These are phyloP conservation scores for Gymnoscelis rufifasciata DNA, from an alignment of 2,888 invertebrate species.

Conservation along the genomic window DNA sequence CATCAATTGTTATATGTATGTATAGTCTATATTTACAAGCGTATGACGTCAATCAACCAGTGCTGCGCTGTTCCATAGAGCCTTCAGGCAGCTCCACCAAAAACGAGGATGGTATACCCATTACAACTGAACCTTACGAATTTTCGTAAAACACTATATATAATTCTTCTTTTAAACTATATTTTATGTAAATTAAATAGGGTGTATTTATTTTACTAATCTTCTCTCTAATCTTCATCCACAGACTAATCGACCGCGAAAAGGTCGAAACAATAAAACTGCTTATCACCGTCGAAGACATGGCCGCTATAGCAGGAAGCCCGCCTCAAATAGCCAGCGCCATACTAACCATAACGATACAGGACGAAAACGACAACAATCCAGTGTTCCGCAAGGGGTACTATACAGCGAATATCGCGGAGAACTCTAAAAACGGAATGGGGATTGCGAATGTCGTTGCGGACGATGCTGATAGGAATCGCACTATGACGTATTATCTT, in stretches of 20 bases:
- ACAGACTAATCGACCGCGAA: constrained; percentile 88
- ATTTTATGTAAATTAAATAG: too few species aligned
- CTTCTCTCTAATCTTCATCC: too few species aligned
- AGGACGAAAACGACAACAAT: constrained; percentile 94
- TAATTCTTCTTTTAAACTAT: too few species aligned
- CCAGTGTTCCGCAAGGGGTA: constrained; percentile 89
- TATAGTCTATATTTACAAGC: too few species aligned
- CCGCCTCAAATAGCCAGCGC: constrained; percentile 85
- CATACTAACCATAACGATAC: constrained; percentile 85
- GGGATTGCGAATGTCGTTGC: constrained; percentile 88
- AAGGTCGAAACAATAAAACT: constrained; percentile 88
- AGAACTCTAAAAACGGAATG: constrained; percentile 92
- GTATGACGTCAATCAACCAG: too few species aligned
- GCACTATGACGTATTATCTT: constrained; percentile 87
- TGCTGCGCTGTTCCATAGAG: background rate
- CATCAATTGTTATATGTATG: too few species aligned
- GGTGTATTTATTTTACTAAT: too few species aligned
- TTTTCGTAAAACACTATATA: too few species aligned
- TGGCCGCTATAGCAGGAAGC: constrained; percentile 86
- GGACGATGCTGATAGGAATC: constrained; percentile 92
- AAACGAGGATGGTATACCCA: background rate
- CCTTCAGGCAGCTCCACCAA: background rate
- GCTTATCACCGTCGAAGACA: constrained; percentile 89
- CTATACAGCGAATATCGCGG: constrained; percentile 88
- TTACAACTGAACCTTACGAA: background rate